Conservation (phyloP, 1,140 invertebrate species). For the Homalodisca vitripennis region DNA sequence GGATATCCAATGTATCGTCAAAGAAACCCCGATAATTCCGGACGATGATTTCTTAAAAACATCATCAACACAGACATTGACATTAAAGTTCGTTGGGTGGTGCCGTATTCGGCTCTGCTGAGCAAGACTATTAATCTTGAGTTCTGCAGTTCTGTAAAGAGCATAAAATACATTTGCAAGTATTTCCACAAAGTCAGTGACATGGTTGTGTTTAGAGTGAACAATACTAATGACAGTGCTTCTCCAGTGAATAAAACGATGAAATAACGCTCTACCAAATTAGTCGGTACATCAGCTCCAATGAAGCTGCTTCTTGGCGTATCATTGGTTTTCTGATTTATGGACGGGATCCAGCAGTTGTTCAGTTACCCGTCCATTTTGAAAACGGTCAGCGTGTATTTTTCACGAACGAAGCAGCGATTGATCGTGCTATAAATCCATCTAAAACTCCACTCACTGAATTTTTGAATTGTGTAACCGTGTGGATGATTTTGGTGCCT, state of each 20-base stretch:
- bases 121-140: no score
- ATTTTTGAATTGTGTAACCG: slow-evolving; percentile 19
- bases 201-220: no score
- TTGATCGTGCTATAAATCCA: background rate
- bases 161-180: no score
- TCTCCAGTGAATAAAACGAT: slow-evolving; percentile 42
- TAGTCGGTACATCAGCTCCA: slow-evolving; percentile 48
- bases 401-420: background rate
- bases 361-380: background rate
- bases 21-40: no score
- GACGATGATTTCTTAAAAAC: no score
- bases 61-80: no score
- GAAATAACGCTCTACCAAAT: slow-evolving; percentile 44
- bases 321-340: slow-evolving; percentile 44
- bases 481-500: background rate
- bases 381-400: slow-evolving; percentile 14
- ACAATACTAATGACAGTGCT: no score
- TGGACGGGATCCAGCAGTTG: background rate
- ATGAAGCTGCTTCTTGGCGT: slow-evolving; percentile 49
- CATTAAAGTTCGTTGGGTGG: no score
- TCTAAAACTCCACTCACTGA: slow-evolving; percentile 37
- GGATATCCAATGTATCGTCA: no score
- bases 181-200: no score
- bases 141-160: no score
- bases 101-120: no score